Percentiles rank a stretch among this genome's conserved stretches.
These are phyloP conservation scores for Bos javanicus DNA, from an alignment of 2,113 vertebrate genomes.

Conservation along the genomic window DNA sequence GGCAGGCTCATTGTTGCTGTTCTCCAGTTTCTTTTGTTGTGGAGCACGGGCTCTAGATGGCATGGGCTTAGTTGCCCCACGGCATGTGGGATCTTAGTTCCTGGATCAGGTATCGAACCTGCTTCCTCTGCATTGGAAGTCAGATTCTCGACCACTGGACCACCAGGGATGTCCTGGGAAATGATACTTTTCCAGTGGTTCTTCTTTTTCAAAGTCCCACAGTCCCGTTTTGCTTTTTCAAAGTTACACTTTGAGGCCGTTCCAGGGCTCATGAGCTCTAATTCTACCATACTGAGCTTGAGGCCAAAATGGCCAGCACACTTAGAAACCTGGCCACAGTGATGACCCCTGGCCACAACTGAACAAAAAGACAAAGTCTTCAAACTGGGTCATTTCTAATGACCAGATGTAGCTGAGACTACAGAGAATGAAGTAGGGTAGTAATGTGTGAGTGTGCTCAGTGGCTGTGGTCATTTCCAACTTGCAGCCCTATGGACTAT, in stretches of 20 bases:
- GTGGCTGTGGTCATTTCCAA: not conserved
- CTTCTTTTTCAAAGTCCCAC: not conserved
- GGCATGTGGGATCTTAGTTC: not conserved
- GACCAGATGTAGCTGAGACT: not conserved
- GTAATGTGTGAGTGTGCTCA: not conserved
- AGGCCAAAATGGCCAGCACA: not conserved
- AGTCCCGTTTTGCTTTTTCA: not conserved
- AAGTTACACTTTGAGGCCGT: not conserved
- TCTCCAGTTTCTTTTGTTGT: not conserved
- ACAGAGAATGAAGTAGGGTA: not conserved
- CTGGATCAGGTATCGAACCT: not conserved
- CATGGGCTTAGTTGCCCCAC: not conserved
- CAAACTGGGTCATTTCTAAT: constrained; percentile 29
- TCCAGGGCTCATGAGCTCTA: not conserved
- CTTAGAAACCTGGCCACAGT: not conserved
- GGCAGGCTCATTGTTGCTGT: not conserved
- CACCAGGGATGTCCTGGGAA: not conserved
- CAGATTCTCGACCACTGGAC: not conserved
- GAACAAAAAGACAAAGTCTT: not conserved
- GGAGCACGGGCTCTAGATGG: not conserved
- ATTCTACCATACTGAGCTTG: not conserved
- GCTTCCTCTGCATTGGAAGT: not conserved
- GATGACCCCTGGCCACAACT: not conserved
- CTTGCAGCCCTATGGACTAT: not conserved
- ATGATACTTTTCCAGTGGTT: not conserved